phyloP scores from a whole-genome alignment of 2,113 vertebrate species.

The Dascyllus trimaculatus region DNA sequence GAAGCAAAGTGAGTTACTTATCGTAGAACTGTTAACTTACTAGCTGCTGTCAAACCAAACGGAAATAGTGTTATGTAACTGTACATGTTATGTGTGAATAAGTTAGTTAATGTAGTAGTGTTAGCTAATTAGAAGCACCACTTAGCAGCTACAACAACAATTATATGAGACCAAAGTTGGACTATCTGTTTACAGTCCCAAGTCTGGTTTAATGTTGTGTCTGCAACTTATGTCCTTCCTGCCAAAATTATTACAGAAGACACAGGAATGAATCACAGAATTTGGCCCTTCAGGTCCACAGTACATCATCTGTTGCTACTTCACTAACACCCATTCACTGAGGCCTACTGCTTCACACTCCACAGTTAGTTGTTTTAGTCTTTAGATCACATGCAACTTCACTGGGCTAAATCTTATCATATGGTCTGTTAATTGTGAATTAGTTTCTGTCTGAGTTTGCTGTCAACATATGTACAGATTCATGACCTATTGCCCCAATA shows the following conservation, averaged over 20 bases:
- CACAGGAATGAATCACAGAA: neutral
- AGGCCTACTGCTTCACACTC: neutral
- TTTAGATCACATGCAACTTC: conserved; percentile 37
- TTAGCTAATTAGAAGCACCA: too few relatives aligned
- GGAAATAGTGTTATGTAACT: too few relatives aligned
- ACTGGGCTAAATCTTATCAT: neutral
- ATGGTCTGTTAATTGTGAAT: neutral
- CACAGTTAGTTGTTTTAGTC: neutral
- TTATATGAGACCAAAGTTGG: neutral
- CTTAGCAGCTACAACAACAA: neutral
- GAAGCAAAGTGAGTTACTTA: neutral
- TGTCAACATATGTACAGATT: neutral
- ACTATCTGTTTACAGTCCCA: conserved; percentile 4
- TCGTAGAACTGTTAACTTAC: neutral
- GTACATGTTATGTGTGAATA: too few relatives aligned
- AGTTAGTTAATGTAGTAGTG: too few relatives aligned
- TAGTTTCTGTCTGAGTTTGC: neutral
- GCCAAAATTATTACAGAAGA: neutral
- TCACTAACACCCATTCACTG: neutral
- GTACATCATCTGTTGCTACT: neutral
- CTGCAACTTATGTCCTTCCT: neutral
- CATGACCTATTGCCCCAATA: neutral
- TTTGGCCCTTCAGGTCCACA: neutral
- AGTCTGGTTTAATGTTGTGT: neutral
- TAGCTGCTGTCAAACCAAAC: too few relatives aligned